Percentiles rank a stretch among this genome's conserved stretches.
These are phyloP conservation scores for Isurus oxyrinchus DNA, from an alignment of 2,113 vertebrate genomes.

Conservation along the genomic window DNA sequence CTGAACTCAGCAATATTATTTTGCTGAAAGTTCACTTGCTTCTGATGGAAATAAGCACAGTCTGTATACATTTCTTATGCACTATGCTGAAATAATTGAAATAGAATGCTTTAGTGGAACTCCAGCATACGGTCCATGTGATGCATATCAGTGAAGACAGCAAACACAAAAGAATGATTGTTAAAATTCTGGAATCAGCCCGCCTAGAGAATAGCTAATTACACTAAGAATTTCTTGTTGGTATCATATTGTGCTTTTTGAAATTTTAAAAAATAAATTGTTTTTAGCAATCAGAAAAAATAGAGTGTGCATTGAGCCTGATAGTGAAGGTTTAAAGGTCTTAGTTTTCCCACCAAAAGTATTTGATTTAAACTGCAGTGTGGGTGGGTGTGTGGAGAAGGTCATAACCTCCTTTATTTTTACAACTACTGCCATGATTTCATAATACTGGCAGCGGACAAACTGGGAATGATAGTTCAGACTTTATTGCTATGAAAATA, in stretches of 20 bases:
- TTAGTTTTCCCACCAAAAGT: constrained; percentile 75
- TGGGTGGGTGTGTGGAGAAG: constrained; percentile 64
- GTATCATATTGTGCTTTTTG: constrained; percentile 53
- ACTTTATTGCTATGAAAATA: constrained; percentile 64
- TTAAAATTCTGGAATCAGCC: constrained; percentile 49
- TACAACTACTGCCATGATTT: constrained; percentile 71
- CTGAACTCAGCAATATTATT: constrained; percentile 3
- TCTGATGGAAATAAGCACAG: neutral
- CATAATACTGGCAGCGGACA: constrained; percentile 64
- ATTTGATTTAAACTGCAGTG: constrained; percentile 67
- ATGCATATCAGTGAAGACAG: constrained; percentile 50
- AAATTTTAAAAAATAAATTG: constrained; percentile 62
- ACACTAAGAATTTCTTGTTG: constrained; percentile 52
- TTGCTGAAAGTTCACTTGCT: neutral
- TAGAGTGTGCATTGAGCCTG: constrained; percentile 64
- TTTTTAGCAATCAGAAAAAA: constrained; percentile 61
- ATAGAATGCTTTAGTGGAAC: constrained; percentile 25
- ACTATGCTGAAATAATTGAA: constrained; percentile 15
- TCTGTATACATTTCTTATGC: constrained; percentile 4
- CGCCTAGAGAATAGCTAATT: constrained; percentile 53
- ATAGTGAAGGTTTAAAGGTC: constrained; percentile 73
- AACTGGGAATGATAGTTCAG: constrained; percentile 49
- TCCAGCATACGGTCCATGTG: constrained; percentile 44
- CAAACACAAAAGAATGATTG: constrained; percentile 54
- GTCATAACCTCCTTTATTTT: constrained; percentile 72